Evolutionary conservation across 1,140 invertebrate species (phyloP).

Genomic region (Sweltsa coloradensis): DNA sequence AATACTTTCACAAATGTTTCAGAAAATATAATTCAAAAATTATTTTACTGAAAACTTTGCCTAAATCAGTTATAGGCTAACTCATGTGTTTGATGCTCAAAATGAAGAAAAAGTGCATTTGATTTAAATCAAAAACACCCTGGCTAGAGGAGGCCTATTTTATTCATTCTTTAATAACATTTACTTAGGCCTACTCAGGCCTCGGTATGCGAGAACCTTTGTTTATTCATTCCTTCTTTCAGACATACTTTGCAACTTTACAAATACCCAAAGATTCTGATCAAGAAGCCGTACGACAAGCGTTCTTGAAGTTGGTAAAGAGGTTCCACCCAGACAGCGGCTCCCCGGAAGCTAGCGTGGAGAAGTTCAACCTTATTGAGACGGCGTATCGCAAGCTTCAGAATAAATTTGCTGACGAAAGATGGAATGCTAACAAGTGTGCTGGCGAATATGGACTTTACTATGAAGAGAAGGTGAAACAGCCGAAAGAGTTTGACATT

Average conservation of each 20-base stretch:
- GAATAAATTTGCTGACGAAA: constrained; percentile 26
- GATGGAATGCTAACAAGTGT: constrained; percentile 22
- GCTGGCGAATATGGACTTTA: constrained; percentile 30
- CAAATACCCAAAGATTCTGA: constrained; percentile 51
- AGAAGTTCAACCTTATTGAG: constrained; percentile 53
- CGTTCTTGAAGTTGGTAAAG: constrained; percentile 65
- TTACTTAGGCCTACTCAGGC: too few relatives aligned
- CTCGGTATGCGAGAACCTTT: too few relatives aligned
- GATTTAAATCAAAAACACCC: too few relatives aligned
- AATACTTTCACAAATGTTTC: too few relatives aligned
- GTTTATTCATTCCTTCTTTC: constrained; percentile 20
- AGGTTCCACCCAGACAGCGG: constrained; percentile 72
- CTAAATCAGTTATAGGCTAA: too few relatives aligned
- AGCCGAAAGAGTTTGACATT: constrained; percentile 38
- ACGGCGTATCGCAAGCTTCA: constrained; percentile 39
- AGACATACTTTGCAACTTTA: constrained; percentile 54
- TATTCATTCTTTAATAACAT: too few relatives aligned
- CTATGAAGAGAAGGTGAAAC: constrained; percentile 34
- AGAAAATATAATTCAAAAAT: too few relatives aligned
- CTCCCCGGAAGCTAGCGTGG: constrained; percentile 42
- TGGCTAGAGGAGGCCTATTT: too few relatives aligned
- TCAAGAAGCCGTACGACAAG: constrained; percentile 52
- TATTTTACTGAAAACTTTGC: too few relatives aligned
- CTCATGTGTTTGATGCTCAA: too few relatives aligned
- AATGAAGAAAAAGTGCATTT: too few relatives aligned